These are phyloP conservation scores for Helicoverpa assulta DNA, from an alignment of 2,888 invertebrate species.

Conservation along the genomic window DNA sequence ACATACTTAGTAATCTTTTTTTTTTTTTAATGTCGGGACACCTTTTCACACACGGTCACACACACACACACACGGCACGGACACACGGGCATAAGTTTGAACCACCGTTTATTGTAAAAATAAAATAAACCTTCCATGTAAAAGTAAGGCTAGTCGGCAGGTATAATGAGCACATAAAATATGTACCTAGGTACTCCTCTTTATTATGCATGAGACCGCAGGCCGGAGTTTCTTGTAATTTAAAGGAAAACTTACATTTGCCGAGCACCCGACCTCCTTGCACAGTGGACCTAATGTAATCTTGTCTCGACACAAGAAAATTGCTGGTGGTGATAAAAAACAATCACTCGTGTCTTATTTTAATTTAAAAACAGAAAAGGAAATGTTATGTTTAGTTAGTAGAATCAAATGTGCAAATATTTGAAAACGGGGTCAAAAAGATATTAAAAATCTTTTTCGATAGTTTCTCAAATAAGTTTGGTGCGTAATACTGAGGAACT, in stretches of 20 bases:
- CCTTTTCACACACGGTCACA: no score
- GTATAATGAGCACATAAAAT: neutral
- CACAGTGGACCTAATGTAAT: neutral
- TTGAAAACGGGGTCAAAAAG: no score
- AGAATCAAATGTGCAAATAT: neutral
- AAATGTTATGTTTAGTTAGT: neutral
- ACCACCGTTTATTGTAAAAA: no score
- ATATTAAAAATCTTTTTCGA: no score
- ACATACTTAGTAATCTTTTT: no score
- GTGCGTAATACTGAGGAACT: no score
- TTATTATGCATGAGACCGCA: neutral
- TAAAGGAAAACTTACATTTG: neutral
- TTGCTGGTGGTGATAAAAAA: conserved; percentile 1
- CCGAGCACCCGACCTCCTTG: neutral
- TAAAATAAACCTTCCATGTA: neutral
- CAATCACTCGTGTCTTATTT: neutral
- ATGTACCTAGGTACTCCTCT: neutral
- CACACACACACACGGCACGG: no score
- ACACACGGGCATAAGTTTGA: no score
- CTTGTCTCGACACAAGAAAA: neutral
- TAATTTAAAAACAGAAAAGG: neutral
- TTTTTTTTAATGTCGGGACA: no score
- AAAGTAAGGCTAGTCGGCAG: neutral
- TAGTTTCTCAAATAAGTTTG: no score
- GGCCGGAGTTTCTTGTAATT: neutral